These are phyloP conservation scores for Naja naja DNA, from an alignment of 2,113 vertebrate genomes.

Conservation along the genomic window DNA sequence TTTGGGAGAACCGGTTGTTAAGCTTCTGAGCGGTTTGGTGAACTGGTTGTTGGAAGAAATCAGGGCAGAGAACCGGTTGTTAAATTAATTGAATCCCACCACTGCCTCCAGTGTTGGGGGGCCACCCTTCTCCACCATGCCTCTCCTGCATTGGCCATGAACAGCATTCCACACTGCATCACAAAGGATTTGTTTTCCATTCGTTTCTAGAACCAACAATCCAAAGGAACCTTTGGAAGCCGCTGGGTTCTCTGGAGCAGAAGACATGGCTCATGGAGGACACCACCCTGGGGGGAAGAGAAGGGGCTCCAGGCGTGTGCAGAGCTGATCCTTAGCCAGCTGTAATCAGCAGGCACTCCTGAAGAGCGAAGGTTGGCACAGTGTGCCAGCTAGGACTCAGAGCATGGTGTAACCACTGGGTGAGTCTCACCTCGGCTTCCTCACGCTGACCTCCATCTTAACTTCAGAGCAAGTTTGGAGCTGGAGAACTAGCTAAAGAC, in stretches of 20 bases:
- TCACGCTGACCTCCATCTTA: background rate
- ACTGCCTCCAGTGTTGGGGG: too few relatives aligned
- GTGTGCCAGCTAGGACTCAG: background rate
- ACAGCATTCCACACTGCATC: background rate
- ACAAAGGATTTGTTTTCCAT: constrained; percentile 2
- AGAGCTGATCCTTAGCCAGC: background rate
- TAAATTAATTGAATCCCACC: too few relatives aligned
- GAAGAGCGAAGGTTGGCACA: background rate
- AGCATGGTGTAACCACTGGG: background rate
- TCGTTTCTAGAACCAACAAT: constrained; percentile 2
- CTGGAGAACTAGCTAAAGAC: background rate
- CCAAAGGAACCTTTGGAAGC: background rate
- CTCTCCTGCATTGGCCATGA: background rate
- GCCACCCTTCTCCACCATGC: background rate
- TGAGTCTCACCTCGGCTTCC: background rate
- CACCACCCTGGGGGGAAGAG: background rate
- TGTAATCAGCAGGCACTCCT: background rate
- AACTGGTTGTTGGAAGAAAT: too few relatives aligned
- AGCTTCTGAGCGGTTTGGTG: too few relatives aligned
- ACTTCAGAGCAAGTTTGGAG: background rate
- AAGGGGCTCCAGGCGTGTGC: background rate
- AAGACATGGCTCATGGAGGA: background rate
- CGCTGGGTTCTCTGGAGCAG: background rate
- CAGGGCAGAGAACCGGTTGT: too few relatives aligned
- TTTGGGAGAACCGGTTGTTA: too few relatives aligned